Conservation (phyloP, 1,140 invertebrate species). For the Drosophila insularis region DNA sequence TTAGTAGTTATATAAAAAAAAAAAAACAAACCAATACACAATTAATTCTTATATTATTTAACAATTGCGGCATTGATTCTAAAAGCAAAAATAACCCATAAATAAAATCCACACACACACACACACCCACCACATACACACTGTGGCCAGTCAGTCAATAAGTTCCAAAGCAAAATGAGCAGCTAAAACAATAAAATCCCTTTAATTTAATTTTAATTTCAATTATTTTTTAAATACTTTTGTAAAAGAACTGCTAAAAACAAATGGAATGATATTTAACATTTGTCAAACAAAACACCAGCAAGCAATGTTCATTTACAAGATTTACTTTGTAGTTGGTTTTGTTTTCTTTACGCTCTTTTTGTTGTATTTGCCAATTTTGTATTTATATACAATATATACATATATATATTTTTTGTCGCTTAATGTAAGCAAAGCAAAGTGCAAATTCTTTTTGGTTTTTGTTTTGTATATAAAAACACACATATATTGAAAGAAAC, state of each 20-base stretch:
- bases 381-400: slow-evolving; percentile 57
- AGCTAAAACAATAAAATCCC: slow-evolving; percentile 45
- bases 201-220: slow-evolving; percentile 26
- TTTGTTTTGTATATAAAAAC: slow-evolving; percentile 44
- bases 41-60: slow-evolving; percentile 58
- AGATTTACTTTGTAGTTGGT: background rate
- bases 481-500: slow-evolving; percentile 23
- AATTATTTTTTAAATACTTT: slow-evolving; percentile 23
- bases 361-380: slow-evolving; percentile 60
- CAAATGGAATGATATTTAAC: no score
- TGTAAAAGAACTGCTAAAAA: no score
- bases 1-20: slow-evolving; percentile 64
- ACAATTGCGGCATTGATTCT: slow-evolving; percentile 22
- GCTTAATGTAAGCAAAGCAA: slow-evolving; percentile 36
- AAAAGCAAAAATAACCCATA: no score
- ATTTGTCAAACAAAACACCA: no score
- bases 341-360: background rate
- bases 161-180: slow-evolving; percentile 47
- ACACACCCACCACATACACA: slow-evolving; percentile 12
- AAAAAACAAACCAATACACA: slow-evolving; percentile 43
- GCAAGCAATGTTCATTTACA: no score
- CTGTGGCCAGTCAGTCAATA: slow-evolving; percentile 38
- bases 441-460: slow-evolving; percentile 22
- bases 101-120: background rate
- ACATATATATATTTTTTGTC: slow-evolving; percentile 12